phyloP scores from a whole-genome alignment of 2,113 vertebrate genomes.

The Periophthalmus modestus region DNA sequence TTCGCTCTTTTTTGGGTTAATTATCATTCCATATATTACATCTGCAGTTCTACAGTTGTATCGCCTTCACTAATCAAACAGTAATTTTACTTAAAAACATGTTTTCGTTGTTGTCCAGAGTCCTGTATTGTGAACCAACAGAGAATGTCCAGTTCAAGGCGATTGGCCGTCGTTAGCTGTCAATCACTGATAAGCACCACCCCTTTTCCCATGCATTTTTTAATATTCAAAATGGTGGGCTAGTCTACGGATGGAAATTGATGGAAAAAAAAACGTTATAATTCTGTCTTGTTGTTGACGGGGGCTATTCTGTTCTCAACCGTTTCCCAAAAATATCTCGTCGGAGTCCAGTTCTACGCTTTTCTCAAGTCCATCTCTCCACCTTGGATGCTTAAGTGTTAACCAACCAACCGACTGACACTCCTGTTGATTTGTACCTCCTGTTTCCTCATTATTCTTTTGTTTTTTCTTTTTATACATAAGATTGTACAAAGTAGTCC shows the following conservation, averaged over 20 bases:
- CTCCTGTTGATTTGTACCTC: slow-evolving; percentile 55
- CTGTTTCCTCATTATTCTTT: slow-evolving; percentile 44
- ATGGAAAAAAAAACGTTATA: background rate
- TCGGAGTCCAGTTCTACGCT: slow-evolving; percentile 9
- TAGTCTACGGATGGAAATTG: background rate
- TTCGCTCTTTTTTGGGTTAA: background rate
- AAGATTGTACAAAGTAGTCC: slow-evolving; percentile 80
- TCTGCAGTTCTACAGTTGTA: background rate
- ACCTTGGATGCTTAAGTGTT: slow-evolving; percentile 47
- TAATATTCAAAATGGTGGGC: background rate
- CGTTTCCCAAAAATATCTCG: slow-evolving; percentile 13
- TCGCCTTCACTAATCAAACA: too few species aligned
- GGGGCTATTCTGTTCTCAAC: slow-evolving; percentile 8
- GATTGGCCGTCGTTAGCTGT: background rate
- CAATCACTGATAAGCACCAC: background rate
- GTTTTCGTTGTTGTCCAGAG: background rate
- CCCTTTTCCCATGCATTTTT: too few species aligned
- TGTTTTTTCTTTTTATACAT: slow-evolving; percentile 76
- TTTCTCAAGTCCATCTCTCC: slow-evolving; percentile 28
- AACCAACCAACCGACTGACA: slow-evolving; percentile 42
- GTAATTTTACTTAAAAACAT: background rate
- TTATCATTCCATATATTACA: background rate
- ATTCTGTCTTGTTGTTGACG: background rate
- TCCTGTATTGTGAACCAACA: background rate
- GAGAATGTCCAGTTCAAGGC: background rate